phyloP scores from a whole-genome alignment of 2,888 invertebrate species.

The Liposcelis brunnea region DNA sequence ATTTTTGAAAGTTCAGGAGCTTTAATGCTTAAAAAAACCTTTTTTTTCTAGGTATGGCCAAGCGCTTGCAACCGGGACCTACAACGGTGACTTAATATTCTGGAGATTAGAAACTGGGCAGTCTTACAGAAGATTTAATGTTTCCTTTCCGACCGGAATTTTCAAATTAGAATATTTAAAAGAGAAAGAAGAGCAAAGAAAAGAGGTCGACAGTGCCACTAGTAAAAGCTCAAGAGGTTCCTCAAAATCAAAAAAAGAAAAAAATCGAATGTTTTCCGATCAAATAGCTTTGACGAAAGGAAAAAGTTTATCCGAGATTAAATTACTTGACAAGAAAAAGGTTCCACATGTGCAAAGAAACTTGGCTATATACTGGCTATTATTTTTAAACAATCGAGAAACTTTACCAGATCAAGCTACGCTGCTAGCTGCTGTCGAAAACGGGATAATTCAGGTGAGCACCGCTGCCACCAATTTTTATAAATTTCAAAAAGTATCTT shows the following conservation, averaged over 20 bases:
- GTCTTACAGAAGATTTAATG: constrained; percentile 36
- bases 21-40: too few species aligned
- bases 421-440: background rate
- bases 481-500: background rate
- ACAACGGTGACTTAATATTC: constrained; percentile 61
- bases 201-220: constrained; percentile 21
- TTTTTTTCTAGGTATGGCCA: constrained; percentile 29
- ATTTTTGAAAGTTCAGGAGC: too few species aligned
- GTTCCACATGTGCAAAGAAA: too few species aligned
- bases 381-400: constrained; percentile 1
- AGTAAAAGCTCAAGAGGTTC: background rate
- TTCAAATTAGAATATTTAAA: constrained; percentile 27
- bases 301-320: too few species aligned
- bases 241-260: too few species aligned
- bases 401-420: too few species aligned
- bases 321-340: too few species aligned
- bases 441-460: background rate
- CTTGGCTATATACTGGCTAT: background rate
- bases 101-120: constrained; percentile 73
- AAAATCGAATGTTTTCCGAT: too few species aligned
- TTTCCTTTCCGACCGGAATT: constrained; percentile 38
- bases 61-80: constrained; percentile 55
- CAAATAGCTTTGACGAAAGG: too few species aligned
- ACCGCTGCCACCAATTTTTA: too few species aligned
- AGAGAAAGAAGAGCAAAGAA: constrained; percentile 27